Base-by-base conservation (phyloP, 2,113 vertebrate species). In the Colius striatus region DNA sequence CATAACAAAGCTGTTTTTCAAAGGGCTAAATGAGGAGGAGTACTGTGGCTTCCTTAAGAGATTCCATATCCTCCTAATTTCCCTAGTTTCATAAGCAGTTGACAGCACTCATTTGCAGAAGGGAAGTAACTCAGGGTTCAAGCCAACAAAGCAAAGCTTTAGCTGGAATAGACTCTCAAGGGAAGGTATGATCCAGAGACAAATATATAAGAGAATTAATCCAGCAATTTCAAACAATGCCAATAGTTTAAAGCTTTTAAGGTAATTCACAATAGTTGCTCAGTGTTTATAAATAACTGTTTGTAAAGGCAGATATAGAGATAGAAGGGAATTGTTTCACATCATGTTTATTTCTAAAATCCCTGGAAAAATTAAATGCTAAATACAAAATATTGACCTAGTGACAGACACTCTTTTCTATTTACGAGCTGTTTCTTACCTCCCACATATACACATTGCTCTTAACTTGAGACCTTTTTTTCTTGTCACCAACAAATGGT, bases 401-500 rank as follows among this genome's bases (percentile, higher is more conserved):
- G 16, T 32, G 80, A 84, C 53, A 90, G 43, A 18, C 11, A 90
- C 20, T 15, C 72, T 70, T 51, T 38, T 47, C 45, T 25, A 27
- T 74, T 55, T 87, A 82, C 38, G 81, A 68, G 50, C n/a, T 47
- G 55, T 63, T 81, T 95, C 99, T 92, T 98, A 99, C 99, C 99
- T 99, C 99, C 99, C 99, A 99, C 99, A 99, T 99, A 97, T 99
- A 99, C 16, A 99, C 99, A 97, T 99, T 99, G 97, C 98, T 99
- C 86, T 99, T 98, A 94, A 99, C 99, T 98, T 99, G 99, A 90
- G 98, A 99, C 91, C 99, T 98, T 94, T 99, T 99, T 34, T 99
- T 99, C 98, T 98, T 99, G 94, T 99, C 99, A 72, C 99, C 99
- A 76, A 98, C 95, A 97, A 99, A 99, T 3, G 99, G 99, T 68